Percentiles rank a stretch among this genome's conserved stretches.
Evolutionary conservation across 2,797 vertebrate genomes (phyloP).

Genomic region (Decapterus maruadsi): DNA sequence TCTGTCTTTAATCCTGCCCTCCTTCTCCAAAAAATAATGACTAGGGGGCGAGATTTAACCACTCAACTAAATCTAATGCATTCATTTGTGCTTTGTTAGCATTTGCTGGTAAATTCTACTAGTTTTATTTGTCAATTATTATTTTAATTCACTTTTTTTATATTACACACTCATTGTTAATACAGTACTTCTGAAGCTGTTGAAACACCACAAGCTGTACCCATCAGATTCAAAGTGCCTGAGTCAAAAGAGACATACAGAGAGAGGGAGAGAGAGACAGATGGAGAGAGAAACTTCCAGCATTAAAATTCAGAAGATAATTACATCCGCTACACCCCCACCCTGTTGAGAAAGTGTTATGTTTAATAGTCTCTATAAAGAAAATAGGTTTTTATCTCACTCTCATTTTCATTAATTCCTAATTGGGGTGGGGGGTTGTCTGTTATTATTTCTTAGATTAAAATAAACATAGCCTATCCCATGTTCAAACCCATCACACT

Average conservation of each 20-base stretch:
- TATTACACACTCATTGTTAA: slow-evolving; percentile 64
- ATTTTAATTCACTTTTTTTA: slow-evolving; percentile 60
- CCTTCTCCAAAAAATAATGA: slow-evolving; percentile 45
- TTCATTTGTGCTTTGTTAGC: slow-evolving; percentile 60
- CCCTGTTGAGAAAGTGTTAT: slow-evolving; percentile 89
- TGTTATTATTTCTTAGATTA: slow-evolving; percentile 93
- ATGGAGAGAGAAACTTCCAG: slow-evolving; percentile 82
- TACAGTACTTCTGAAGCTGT: slow-evolving; percentile 78
- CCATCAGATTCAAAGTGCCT: slow-evolving; percentile 84
- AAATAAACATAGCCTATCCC: slow-evolving; percentile 91
- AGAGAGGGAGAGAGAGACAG: slow-evolving; percentile 50
- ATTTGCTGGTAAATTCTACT: slow-evolving; percentile 54
- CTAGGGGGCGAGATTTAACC: slow-evolving; percentile 57
- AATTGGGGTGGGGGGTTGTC: slow-evolving; percentile 91
- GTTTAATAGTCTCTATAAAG: slow-evolving; percentile 92
- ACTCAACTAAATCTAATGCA: slow-evolving; percentile 60
- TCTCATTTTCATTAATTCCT: slow-evolving; percentile 93
- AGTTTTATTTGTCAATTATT: slow-evolving; percentile 66
- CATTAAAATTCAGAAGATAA: slow-evolving; percentile 91
- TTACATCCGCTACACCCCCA: slow-evolving; percentile 87
- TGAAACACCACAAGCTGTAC: slow-evolving; percentile 80
- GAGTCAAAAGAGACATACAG: slow-evolving; percentile 78
- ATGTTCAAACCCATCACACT: slow-evolving; percentile 91
- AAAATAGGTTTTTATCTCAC: slow-evolving; percentile 91
- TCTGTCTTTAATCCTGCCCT: slow-evolving; percentile 57